Evolutionary conservation across 1,140 invertebrate species (phyloP).

Genomic region (Bradynema listronoti): DNA sequence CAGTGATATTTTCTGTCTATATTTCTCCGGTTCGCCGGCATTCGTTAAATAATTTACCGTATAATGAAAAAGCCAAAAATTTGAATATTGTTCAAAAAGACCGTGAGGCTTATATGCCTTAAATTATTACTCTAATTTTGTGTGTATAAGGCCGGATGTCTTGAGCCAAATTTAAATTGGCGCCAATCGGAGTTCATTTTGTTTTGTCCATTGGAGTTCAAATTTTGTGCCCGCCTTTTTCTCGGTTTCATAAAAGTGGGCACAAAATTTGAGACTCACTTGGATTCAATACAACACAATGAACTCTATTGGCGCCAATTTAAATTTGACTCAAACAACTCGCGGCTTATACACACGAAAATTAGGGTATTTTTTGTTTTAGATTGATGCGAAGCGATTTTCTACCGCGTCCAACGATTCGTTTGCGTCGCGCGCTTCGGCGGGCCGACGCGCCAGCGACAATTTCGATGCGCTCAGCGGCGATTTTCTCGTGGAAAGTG

Average conservation of each 20-base stretch:
- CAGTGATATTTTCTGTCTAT: too few species aligned
- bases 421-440: not conserved
- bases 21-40: too few species aligned
- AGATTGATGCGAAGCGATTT: constrained; percentile 12
- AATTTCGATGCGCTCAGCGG: not conserved
- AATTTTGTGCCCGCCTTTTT: too few species aligned
- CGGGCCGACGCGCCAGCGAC: not conserved
- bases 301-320: not conserved
- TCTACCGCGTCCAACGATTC: not conserved
- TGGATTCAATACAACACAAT: not conserved
- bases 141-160: too few species aligned
- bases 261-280: not conserved
- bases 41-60: too few species aligned
- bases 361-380: not conserved
- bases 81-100: too few species aligned
- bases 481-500: not conserved
- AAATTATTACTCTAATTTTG: too few species aligned
- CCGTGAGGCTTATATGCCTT: too few species aligned
- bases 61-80: too few species aligned
- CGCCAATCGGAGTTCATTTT: too few species aligned
- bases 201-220: too few species aligned
- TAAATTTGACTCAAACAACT: not conserved
- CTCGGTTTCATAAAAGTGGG: not conserved
- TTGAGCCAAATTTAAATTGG: too few species aligned
- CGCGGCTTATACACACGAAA: not conserved